Base-by-base conservation (phyloP, 2,797 vertebrate species). In the Leucoraja ocellata region DNA sequence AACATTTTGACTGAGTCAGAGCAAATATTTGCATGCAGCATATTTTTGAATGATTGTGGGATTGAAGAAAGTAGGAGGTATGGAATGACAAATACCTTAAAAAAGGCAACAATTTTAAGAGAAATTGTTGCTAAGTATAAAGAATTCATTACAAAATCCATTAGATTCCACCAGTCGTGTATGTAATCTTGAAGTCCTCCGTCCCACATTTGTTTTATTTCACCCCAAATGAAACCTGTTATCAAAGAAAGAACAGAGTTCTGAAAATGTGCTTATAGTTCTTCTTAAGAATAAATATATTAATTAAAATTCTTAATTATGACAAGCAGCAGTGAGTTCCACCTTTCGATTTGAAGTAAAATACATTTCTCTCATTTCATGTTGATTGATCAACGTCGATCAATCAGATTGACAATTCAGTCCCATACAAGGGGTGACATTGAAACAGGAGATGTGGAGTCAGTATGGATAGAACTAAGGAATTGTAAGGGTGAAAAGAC, bases 201-300 rank as follows among this genome's bases (percentile, higher is more conserved):
- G 93, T 99, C 98, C 99, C 99, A 99, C 98, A 99, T 99, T 96
- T 99, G 99, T 94, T 99, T 99, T 96, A 99, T 99, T 96, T 99
- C 99, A 68, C 97, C 98, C 99, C 99, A 99, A 95, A 99, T 97
- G 95, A 99, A 99, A 86, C 99, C 99, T 99, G 94, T 36, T 25
- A 71, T 11, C 71, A 92, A 58, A 92, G 68, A 74, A 92, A 92
- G 73, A 71, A 93, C 36, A 77, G 21, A 23, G 23, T 73, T 73
- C 65, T 76, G 23, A 92, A 76, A 92, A 54, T 76, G 13, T 76
- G 58, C 14, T 71, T 32, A 68, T 21, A 32, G 63, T 71, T 91
- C 68, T 91, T 91, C 63, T 23, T 91, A 18, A 65, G 4, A 4
- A 58, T 83, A 28, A 84, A 61, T 5, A 83, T 83, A 58, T 13